Evolutionary conservation across 2,888 invertebrate genomes (phyloP), one percentile per base, ranked within the genome.

Genomic region (Xylota sylvarum): DNA sequence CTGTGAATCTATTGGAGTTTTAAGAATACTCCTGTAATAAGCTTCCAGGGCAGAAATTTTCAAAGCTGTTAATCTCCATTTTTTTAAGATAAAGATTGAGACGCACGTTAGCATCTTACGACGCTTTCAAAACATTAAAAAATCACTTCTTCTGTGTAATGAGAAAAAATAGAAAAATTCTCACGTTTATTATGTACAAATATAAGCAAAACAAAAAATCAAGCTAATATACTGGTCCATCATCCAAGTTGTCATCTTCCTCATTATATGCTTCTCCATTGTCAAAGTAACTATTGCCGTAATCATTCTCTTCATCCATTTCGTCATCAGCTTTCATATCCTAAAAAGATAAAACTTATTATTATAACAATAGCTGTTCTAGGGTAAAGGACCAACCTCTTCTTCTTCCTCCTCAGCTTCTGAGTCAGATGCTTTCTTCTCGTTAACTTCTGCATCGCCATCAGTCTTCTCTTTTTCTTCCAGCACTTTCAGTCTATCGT

Each of bases 261-360:
- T 97, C 97, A 90, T 97, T 97, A 91, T 96, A 97, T 35, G 94
- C 95, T 92, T 97, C 97, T 1, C 97, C 97, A 91, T 97, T 97
- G 91, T 97, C 97, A 92, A 97, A 97, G 91, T 97, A 97, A 90
- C 96, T 97, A 89, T 97, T 96, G 0, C 96, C 96, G 90, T 97
- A 97, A 91, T 97, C 97, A 23, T 97, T 97, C 19, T 97, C 97
- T 90, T 97, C 97, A 90, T 97, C 97, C 94, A 97, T 95, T 92
- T 97, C 97, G 90, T 97, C 96, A 89, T 97, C 97, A 7, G 89
- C 91, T 4, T 89, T 90, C 50, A 89, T 89, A 30, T 89, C 89
- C 88, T 84, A 73, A 23, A 5, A 9, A 35, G 14, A 43, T 17
- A 10, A 73, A 52, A 37, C 43, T 0, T 7, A 5, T 50, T 56